Conservation (phyloP, 2,888 invertebrate genomes). For the Eucera pruinosa region DNA sequence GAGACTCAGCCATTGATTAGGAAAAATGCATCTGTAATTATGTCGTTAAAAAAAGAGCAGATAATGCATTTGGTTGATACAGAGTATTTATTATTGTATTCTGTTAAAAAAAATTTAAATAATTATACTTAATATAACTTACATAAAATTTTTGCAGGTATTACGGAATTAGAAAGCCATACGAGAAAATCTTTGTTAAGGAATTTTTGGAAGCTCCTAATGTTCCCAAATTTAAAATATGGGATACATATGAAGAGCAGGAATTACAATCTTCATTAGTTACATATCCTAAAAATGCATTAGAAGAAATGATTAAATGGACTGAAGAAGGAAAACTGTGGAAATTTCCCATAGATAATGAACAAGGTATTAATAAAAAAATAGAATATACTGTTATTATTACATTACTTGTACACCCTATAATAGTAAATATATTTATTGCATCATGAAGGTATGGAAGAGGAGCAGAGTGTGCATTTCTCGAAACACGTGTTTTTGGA, state of each 20-base stretch:
- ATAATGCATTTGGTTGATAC: too few relatives aligned
- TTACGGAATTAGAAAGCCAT: rapidly evolving
- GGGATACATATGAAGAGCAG: conserved; percentile 88
- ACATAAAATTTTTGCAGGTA: background rate
- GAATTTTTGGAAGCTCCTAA: conserved; percentile 57
- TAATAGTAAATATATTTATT: conserved; percentile 14
- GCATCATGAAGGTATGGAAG: conserved; percentile 87
- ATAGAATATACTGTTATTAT: background rate
- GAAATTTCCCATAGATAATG: conserved; percentile 99
- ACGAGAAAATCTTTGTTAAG: background rate
- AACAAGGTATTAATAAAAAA: conserved; percentile 89
- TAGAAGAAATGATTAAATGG: conserved; percentile 97
- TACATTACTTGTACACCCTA: background rate
- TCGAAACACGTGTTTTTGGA: conserved; percentile 98
- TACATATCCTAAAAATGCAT: conserved; percentile 93
- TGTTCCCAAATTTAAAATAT: conserved; percentile 86
- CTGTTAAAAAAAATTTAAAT: background rate
- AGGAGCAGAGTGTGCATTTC: conserved; percentile 90
- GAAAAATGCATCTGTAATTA: too few relatives aligned
- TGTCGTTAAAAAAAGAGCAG: too few relatives aligned
- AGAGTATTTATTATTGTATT: too few relatives aligned
- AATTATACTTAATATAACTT: background rate
- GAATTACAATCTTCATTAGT: conserved; percentile 89
- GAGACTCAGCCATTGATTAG: too few relatives aligned
- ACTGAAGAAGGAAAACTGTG: conserved; percentile 97